Conservation (phyloP, 2,797 vertebrate species). For the Alcedo quadribrachys region DNA sequence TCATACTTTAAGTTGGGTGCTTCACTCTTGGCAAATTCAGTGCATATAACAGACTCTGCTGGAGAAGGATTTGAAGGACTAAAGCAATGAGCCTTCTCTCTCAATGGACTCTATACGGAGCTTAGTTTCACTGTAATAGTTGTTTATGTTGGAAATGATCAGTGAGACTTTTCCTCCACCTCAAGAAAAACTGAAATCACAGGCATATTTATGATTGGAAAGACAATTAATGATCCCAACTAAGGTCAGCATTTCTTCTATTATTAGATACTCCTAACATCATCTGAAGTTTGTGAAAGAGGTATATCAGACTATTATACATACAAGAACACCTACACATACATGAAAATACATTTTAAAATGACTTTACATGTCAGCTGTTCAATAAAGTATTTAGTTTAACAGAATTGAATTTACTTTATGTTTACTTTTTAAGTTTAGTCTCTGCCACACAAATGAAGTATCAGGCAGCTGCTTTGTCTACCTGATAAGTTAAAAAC, state of each 20-base stretch:
- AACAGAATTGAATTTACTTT: not conserved
- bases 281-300: not conserved
- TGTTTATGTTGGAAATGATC: not conserved
- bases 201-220: not conserved
- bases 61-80: conserved; percentile 12
- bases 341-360: not conserved
- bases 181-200: not conserved
- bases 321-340: not conserved
- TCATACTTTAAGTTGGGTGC: not conserved
- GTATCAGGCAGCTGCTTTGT: conserved; percentile 14
- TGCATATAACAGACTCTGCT: not conserved
- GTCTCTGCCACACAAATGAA: not conserved
- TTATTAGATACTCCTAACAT: not conserved
- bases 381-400: conserved; percentile 4
- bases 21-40: conserved; percentile 13
- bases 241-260: not conserved
- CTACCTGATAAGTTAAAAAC: not conserved
- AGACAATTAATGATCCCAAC: not conserved
- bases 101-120: not conserved
- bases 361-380: not conserved
- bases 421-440: not conserved
- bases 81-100: not conserved
- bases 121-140: not conserved
- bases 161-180: not conserved
- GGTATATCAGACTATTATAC: not conserved